Base-by-base conservation (phyloP, 2,797 vertebrate species). In the Gymnoscopelus braueri region DNA sequence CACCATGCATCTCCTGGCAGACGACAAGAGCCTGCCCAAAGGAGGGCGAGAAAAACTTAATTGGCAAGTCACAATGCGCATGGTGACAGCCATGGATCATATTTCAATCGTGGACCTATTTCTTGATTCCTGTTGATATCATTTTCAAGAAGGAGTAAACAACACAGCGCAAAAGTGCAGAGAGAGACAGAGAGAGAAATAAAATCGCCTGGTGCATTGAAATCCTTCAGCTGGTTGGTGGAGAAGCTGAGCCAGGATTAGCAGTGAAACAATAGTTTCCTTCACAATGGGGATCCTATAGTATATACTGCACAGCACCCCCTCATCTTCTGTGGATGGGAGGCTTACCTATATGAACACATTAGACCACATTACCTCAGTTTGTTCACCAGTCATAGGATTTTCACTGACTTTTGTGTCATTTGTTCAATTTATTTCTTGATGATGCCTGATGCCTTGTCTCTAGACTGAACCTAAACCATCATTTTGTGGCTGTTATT, bases 31-130 rank as follows among this genome's bases (percentile, higher is more conserved):
- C 88, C 90, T 84, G 90, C 83, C 84, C 67, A 71, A 72, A 79
- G 64, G 65, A 88, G 60, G 74, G 51, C n/a, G 48, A 59, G 65
- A 65, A 90, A 91, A 94, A 91, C 94, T 94, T 95, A 94, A 95
- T 96, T 96, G 93, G 90, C 87, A 90, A 94, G 89, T 93, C 94
- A 90, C 94, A 93, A 92, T 92, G 90, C 89, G 90, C 91, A 94
- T 93, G 78, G 64, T 50, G 4, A 74, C 80, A 87, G 84, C 87
- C 85, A 80, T 83, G 72, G 78, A 79, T 89, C 71, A 63, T 80
- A 80, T 91, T 79, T 90, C 85, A 85, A 73, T 85, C 60, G 72
- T 63, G 15, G 74, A 82, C 65, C 73, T 71, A 71, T 88, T 89
- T 88, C 86, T 86, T 78, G 58, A 88, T 84, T 26, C 72, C 68